Conservation (phyloP, 2,113 vertebrate species). For the Chlorodrepanis virens region DNA sequence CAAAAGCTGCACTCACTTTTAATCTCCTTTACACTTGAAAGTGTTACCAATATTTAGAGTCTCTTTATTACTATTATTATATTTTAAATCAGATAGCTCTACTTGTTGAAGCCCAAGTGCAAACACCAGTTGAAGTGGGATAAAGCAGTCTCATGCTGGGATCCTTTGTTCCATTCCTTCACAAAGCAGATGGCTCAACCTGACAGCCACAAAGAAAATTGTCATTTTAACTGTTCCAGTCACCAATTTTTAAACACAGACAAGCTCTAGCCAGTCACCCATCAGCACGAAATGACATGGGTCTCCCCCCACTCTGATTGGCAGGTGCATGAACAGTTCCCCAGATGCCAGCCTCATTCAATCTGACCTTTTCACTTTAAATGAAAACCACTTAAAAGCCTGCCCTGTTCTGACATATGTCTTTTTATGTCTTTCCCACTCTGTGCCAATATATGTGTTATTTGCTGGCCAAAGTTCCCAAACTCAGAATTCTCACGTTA, state of each 20-base stretch:
- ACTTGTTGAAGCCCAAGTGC: neutral
- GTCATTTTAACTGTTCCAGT: neutral
- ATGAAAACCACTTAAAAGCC: conserved; percentile 44
- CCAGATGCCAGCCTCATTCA: conserved; percentile 9
- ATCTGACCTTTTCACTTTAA: conserved; percentile 55
- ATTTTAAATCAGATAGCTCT: neutral
- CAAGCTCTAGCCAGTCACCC: conserved; percentile 8
- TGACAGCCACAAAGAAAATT: neutral
- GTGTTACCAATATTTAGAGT: neutral
- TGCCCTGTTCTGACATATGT: neutral
- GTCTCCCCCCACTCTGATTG: neutral
- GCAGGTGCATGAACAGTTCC: neutral
- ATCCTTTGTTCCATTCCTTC: neutral
- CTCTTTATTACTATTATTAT: neutral
- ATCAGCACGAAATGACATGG: neutral
- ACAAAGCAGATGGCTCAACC: neutral
- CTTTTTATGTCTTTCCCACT: neutral
- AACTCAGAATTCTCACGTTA: neutral
- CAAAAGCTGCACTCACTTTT: neutral
- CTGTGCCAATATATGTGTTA: neutral
- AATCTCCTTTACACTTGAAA: neutral
- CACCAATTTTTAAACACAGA: neutral
- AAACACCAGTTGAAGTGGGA: neutral
- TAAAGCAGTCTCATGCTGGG: neutral
- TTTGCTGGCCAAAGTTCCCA: neutral